Evolutionary conservation across 2,797 vertebrate species (phyloP).

Genomic region (Peromyscus attwateri): DNA sequence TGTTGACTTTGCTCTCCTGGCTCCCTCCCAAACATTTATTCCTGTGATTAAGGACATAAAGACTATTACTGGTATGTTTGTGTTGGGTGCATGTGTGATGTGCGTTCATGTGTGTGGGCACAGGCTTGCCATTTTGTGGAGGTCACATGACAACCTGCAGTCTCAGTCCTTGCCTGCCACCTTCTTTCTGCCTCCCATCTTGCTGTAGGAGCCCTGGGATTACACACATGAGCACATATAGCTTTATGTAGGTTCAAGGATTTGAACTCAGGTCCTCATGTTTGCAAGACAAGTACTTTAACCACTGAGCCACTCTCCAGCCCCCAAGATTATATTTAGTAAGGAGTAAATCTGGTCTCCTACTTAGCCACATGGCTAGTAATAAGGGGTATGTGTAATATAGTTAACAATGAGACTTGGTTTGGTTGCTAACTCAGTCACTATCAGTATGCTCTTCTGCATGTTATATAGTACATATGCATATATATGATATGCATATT

Average conservation of each 20-base stretch:
- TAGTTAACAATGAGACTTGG: background rate
- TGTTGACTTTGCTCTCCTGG: constrained; percentile 10
- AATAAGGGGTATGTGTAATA: background rate
- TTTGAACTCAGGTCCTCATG: background rate
- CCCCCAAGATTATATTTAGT: background rate
- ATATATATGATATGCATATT: background rate
- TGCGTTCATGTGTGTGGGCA: background rate
- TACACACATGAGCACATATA: background rate
- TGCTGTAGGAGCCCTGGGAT: too few relatives aligned
- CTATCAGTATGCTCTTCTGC: background rate
- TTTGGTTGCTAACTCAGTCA: constrained; percentile 25
- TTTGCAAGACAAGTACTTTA: background rate
- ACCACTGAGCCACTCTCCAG: background rate
- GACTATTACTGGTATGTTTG: background rate
- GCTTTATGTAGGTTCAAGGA: background rate
- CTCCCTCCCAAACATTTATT: background rate
- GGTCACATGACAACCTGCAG: background rate
- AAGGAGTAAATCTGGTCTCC: background rate
- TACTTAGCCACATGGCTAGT: background rate
- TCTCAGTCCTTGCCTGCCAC: background rate
- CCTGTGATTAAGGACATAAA: constrained; percentile 8
- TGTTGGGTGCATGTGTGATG: background rate
- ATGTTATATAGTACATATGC: background rate
- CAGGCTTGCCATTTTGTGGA: background rate
- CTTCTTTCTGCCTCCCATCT: background rate